Base-by-base conservation (phyloP, 2,113 vertebrate species). In the Chauna torquata region DNA sequence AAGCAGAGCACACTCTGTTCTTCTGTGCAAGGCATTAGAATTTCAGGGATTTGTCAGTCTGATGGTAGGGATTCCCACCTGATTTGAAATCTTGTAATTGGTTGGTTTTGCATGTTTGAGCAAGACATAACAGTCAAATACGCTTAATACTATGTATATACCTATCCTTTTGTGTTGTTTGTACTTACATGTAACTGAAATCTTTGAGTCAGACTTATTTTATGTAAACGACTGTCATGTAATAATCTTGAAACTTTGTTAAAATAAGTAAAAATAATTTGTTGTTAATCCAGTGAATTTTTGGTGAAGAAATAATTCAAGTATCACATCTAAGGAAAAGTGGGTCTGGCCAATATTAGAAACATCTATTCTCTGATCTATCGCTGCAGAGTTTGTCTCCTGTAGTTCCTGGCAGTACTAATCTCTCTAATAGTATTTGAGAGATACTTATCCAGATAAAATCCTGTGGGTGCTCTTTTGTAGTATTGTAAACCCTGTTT, bases 21-120 rank as follows among this genome's bases (percentile, higher is more conserved):
- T 78, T 78, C 78, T 50, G 19, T 77, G 79, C 62, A 69, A 36
- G 49, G 10, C 66, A 85, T 92, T 93, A 85, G 65, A 79, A 90
- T 94, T 79, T 90, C 57, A 88, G 5, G 87, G 42, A 32, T 87
- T 47, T 91, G 55, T 52, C 13, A 38, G 22, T 40, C 42, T 88
- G 75, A 44, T 4, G 7, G 52, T 45, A 38, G 42, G 84, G 38
- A 79, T 72, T 96, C 90, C 65, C 74, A 57, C 57, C 27, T 88
- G 79, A 75, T 42, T 42, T 80, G 20, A 50, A 83, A 42, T 62
- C 68, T 80, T 69, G 68, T 27, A 80, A 8, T 62, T 83, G 11
- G 30, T 77, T 93, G 36, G 5, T 83, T 77, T 77, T 45, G 71
- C 74, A 47, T 82, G 12, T 69, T 34, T 81, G 32, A 86, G 54